Base-by-base conservation (phyloP, 2,797 vertebrate genomes). In the Rhinophrynus dorsalis region DNA sequence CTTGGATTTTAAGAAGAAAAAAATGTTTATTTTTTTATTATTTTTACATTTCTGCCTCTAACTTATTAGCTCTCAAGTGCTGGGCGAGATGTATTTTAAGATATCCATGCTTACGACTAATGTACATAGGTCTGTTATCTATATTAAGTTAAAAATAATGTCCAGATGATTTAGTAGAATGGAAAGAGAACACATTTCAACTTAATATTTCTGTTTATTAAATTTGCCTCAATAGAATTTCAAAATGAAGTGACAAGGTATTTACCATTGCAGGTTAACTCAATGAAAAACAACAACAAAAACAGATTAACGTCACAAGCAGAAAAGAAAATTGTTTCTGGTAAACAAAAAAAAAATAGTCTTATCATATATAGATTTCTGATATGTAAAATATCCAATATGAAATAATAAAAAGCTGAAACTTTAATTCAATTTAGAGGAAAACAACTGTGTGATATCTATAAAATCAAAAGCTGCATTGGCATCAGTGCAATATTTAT, bases 211-310 rank as follows among this genome's bases (percentile, higher is more conserved):
- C 18, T 32, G 13, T 47, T 67, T 67, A 35, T 51, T 61, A 62
- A 69, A 26, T 54, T 69, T 62, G 27, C 20, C 38, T 69, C 48
- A 26, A 61, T 61, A 61, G 62, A 54, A 45, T 42, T 60, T 57
- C 45, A 51, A 12, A 59, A 13, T 11, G 23, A 27, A 48, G 18
- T 23, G 33, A 33, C 45, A 32, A 54, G 54, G 32, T 69, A 61
- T 61, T 68, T 54, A 69, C 27, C 37, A 45, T 18, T n/a, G 35
- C 33, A 44, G 21, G 15, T 68, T 17, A 55, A 61, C 44, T 54
- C n/a, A 52, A 61, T 54, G 2, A 32, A 38, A 47, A 20, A 2
- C 40, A n/a, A 15, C 18, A 33, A 42, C 9, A 40, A 32, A 67
- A 30, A 60, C 33, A 38, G 33, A 33, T 23, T 15, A 44, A 44